These are phyloP conservation scores for Tetramorium parvispinum DNA, from an alignment of 1,140 invertebrate species.

Conservation along the genomic window DNA sequence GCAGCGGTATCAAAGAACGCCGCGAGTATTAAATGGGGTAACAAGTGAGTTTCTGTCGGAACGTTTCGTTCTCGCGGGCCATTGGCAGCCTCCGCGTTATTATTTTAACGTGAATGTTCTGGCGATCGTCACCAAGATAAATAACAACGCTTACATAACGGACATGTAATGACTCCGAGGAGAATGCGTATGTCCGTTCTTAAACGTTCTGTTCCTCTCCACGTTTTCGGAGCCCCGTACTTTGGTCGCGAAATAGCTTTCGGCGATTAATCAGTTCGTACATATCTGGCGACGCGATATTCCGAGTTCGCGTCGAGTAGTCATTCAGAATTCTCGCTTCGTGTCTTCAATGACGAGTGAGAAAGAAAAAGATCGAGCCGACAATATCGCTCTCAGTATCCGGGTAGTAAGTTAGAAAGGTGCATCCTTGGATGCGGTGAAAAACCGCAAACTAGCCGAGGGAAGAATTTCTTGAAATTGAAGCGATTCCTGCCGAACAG, in stretches of 20 bases:
- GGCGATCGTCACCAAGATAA: conserved; percentile 79
- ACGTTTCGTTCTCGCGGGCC: conserved; percentile 69
- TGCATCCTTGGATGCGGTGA: conserved; percentile 67
- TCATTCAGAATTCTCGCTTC: conserved; percentile 36
- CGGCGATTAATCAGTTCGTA: conserved; percentile 57
- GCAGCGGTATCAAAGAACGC: neutral
- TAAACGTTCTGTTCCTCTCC: conserved; percentile 28
- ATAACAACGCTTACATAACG: conserved; percentile 82
- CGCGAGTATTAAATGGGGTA: conserved; percentile 46
- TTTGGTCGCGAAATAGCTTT: conserved; percentile 47
- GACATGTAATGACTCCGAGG: conserved; percentile 63
- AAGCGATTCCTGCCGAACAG: conserved; percentile 51
- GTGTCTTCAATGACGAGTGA: conserved; percentile 31
- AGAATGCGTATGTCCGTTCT: conserved; percentile 52
- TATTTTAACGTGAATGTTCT: conserved; percentile 80
- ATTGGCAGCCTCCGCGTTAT: conserved; percentile 78
- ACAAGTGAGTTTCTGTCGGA: conserved; percentile 66
- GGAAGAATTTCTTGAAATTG: conserved; percentile 69
- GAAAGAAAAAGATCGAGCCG: conserved; percentile 30
- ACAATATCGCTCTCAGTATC: neutral
- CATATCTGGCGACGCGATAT: conserved; percentile 55
- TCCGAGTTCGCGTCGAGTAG: conserved; percentile 55
- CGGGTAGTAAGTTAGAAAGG: conserved; percentile 64
- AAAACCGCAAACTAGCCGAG: conserved; percentile 70
- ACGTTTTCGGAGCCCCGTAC: conserved; percentile 3